Base-by-base conservation (phyloP, 2,888 invertebrate genomes). In the Osedax frankpressi region DNA sequence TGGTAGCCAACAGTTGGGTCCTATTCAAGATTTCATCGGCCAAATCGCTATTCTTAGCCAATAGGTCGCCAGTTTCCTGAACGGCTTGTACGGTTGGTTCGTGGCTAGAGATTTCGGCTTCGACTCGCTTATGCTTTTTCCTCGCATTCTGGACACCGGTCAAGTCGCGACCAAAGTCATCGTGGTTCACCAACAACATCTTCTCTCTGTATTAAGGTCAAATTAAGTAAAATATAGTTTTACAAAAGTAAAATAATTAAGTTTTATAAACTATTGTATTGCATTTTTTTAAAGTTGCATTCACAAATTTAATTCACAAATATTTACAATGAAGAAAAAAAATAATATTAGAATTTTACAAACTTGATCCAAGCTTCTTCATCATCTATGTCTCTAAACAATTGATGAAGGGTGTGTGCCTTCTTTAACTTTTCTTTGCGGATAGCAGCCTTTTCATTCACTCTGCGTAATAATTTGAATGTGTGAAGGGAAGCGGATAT, bases 331-430 rank as follows among this genome's bases (percentile, higher is more conserved):
- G n/a, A n/a, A n/a, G n/a, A n/a, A n/a, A n/a, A n/a, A n/a, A n/a
- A n/a, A n/a, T n/a, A n/a, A n/a, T n/a, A n/a, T n/a, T n/a, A n/a
- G 19, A 44, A 11, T 6, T 19, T 6, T 2, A 81, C 86, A 83
- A 76, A 90, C 90, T 95, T 97, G 84, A 98, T 97, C 97, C 97
- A 98, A 3, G 94, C 94, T 86, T 98, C 97, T 86, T 98, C 97
- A 83, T 98, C 97, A 77, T 97, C 97, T 83, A 98, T 95, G 84
- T 98, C 97, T 73, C 97, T 88, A 89, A 97, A 94, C 91, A 98
- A 98, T 86, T 98, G 97, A 85, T 98, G 97, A 82, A 98, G 88
- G 3, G 95, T 96, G 83, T 95, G 92, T 63, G 97, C 96, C 86
- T 98, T 97, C 85, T 93, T 92, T 75, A 98, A 88, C 30, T 44